Base-by-base conservation (phyloP, 2,888 invertebrate genomes). In the Limnephilus marmoratus region DNA sequence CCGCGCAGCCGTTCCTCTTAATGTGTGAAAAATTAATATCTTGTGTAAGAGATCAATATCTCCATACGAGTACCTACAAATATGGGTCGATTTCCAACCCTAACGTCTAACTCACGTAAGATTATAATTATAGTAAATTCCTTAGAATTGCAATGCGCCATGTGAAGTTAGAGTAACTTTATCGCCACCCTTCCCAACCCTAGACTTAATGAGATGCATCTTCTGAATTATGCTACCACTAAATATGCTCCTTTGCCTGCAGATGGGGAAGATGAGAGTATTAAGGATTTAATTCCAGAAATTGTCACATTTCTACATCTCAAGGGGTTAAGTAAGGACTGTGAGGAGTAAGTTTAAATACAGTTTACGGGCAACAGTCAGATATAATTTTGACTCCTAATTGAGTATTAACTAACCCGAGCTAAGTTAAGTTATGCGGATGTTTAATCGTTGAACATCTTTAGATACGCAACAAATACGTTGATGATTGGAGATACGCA, bases 131-230 rank as follows among this genome's bases (percentile, higher is more conserved):
- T 68, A 68, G n/a, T 68, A 34, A 82, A 82, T 82, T 82, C 34
- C 82, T 34, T 82, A 82, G 82, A 34, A 31, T 82, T 34, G 82
- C 82, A 82, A 2, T 13, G 82, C 29, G 82, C 82, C 24, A 68
- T 68, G 9, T 68, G 24, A 68, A 24, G 18, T 68, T 24, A 68
- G 68, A 68, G 68, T n/a, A 24, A 68, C 68, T 68, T 68, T 68
- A 68, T 68, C 24, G 34, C 34, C 34, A 82, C 82, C 82, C 82
- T 82, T 18, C 31, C 82, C 18, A 82, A 34, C 34, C 34, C 82
- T 82, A 82, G 82, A 31, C 82, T 82, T 82, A 82, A 82, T 82
- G 93, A 91, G 91, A 92, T 93, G 93, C 93, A 93, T 91, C 92
- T 93, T 91, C 92, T 92, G 92, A 92, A 49, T 90, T 87, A 90